Base-by-base conservation (phyloP, 1,140 invertebrate genomes). In the Yoshiicerus persimilis region DNA sequence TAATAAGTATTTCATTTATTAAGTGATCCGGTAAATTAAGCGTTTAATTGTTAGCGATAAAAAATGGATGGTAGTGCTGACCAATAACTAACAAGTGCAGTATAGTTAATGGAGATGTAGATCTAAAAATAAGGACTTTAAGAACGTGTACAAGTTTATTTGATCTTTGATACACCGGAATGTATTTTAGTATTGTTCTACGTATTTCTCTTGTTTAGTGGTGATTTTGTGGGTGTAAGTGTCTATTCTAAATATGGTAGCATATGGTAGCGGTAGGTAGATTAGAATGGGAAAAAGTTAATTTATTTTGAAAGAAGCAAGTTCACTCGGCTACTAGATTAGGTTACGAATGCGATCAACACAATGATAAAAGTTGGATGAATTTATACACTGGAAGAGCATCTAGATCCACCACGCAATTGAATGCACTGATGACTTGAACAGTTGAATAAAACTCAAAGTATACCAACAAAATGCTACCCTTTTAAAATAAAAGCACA, bases 281-380 rank as follows among this genome's bases (percentile, higher is more conserved):
- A 20, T 16, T 56, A n/a, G 66, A 66, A 66, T 70, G 30, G 66
- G 66, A 70, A 70, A 70, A 70, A 70, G 66, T 70, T 30, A 70
- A 64, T 64, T 64, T 64, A 70, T 70, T 70, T 23, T 70, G 30
- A 30, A 70, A 30, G 66, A 70, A 13, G 9, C 16, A 70, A 70
- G 66, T 70, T 80, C 75, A 80, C 75, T 80, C 75, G 75, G 75
- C 75, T 80, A 80, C 34, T 80, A 80, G 75, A 80, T 23, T 80
- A 80, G 75, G 75, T 80, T 80, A 80, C 75, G 20, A 32, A 80
- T 80, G 75, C 34, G 32, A 80, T 77, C 70, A 5, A 13, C 23
- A 36, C 5, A 32, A 36, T 27, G 70, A 77, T 77, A 77, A 38
- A 38, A 77, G 11, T 20, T 30, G 30, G 34, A 77, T 77, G 70